Evolutionary conservation across 30 jellyfish, hydroid and myxozoan species (phyloP).

Genomic region (Sanderia malayensis): DNA sequence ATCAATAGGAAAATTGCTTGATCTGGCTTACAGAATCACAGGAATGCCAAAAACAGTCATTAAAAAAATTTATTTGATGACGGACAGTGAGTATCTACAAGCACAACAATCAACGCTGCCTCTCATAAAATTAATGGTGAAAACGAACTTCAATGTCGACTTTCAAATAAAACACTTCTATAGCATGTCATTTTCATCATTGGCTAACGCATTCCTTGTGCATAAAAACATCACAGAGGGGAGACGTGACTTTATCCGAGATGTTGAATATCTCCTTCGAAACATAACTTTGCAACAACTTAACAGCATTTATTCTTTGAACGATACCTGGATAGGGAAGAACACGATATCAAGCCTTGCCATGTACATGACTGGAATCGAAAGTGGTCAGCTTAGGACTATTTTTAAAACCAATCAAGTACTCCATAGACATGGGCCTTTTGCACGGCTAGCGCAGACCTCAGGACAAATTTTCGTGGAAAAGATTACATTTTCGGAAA

Average conservation of each 20-base stretch:
- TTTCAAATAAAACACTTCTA: slow-evolving; percentile 8
- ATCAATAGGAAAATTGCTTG: not conserved
- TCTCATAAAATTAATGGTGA: slow-evolving; percentile 15
- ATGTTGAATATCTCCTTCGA: slow-evolving; percentile 3
- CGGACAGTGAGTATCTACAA: not conserved
- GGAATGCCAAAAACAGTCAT: slow-evolving; percentile 16
- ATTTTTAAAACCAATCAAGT: not conserved
- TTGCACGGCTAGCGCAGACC: no score
- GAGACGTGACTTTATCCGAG: slow-evolving; percentile 12
- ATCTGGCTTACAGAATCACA: slow-evolving; percentile 6
- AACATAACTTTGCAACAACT: not conserved
- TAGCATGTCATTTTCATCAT: slow-evolving; percentile 30
- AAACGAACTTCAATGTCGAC: not conserved
- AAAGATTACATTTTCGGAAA: not conserved
- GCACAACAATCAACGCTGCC: slow-evolving; percentile 6
- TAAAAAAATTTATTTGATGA: not conserved
- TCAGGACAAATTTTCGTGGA: not conserved
- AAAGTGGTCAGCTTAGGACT: not conserved
- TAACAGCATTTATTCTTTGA: not conserved
- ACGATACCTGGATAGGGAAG: not conserved
- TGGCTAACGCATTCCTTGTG: slow-evolving; percentile 10
- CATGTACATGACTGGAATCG: not conserved
- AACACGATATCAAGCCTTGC: not conserved
- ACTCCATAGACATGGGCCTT: no score
- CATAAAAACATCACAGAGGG: slow-evolving; percentile 30